These are phyloP conservation scores for Jordanella pulchra DNA, from an alignment of 2,797 vertebrate genomes.

Conservation along the genomic window DNA sequence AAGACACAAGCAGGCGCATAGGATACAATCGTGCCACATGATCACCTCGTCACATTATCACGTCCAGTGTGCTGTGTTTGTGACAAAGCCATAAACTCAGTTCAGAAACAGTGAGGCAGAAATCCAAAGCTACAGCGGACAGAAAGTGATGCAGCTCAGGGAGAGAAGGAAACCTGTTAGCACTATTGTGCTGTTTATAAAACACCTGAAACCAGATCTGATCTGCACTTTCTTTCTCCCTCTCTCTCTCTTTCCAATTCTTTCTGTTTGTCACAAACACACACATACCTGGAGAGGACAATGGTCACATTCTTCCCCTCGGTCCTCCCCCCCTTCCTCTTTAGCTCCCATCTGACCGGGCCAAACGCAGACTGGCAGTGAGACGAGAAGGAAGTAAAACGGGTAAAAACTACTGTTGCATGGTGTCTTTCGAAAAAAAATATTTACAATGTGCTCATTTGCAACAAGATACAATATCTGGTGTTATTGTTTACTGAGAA, in stretches of 20 bases:
- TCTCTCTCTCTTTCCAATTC: constrained; percentile 37
- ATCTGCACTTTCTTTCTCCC: constrained; percentile 43
- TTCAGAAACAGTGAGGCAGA: constrained; percentile 42
- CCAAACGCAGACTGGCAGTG: constrained; percentile 29
- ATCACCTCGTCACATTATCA: constrained; percentile 65
- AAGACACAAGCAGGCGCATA: constrained; percentile 9
- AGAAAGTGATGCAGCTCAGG: constrained; percentile 26
- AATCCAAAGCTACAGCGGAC: constrained; percentile 40
- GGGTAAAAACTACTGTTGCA: constrained; percentile 17
- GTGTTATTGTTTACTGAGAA: too few relatives aligned
- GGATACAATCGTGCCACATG: constrained; percentile 62
- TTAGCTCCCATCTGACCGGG: constrained; percentile 38
- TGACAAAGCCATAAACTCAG: constrained; percentile 52
- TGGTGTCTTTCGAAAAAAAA: background rate
- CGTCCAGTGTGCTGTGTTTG: constrained; percentile 31
- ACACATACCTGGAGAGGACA: constrained; percentile 80
- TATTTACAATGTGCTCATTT: background rate
- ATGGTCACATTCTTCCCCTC: constrained; percentile 79
- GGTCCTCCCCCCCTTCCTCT: constrained; percentile 39
- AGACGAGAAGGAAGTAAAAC: constrained; percentile 23
- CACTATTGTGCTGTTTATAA: constrained; percentile 77
- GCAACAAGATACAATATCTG: background rate
- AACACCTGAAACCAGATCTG: constrained; percentile 78
- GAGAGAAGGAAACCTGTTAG: constrained; percentile 56
- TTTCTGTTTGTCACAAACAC: constrained; percentile 72